Conservation (phyloP, 1,140 invertebrate species). For the Drosophila guanche region DNA sequence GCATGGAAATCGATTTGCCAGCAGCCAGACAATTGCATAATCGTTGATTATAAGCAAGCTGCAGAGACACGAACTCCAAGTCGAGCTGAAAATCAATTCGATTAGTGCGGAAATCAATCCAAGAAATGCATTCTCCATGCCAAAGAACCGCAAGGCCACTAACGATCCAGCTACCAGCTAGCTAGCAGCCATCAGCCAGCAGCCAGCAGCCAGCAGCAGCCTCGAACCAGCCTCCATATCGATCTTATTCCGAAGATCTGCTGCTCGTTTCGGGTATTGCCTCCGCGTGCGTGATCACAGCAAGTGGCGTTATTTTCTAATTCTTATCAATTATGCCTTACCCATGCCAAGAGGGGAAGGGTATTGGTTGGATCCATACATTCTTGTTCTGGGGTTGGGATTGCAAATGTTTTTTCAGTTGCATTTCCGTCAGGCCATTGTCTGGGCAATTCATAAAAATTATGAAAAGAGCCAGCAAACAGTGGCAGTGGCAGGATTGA, state of each 20-base stretch:
- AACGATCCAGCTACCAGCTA: conserved; percentile 39
- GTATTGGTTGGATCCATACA: too few relatives aligned
- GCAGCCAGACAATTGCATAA: conserved; percentile 60
- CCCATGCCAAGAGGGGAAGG: not conserved
- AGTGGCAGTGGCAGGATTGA: not conserved
- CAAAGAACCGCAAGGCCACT: conserved; percentile 57
- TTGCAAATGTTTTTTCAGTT: conserved; percentile 48
- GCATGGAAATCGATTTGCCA: conserved; percentile 69
- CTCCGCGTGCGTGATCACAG: conserved; percentile 53
- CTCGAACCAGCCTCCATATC: conserved; percentile 37
- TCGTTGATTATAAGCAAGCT: conserved; percentile 25
- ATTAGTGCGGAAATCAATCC: conserved; percentile 64
- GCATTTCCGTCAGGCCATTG: conserved; percentile 52
- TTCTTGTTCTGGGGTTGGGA: too few relatives aligned
- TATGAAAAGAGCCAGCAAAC: conserved; percentile 57
- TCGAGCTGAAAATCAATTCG: conserved; percentile 53
- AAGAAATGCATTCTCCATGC: conserved; percentile 77
- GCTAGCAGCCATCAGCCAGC: conserved; percentile 15
- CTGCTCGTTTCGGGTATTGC: conserved; percentile 57
- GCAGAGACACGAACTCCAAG: conserved; percentile 1
- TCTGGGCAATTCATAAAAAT: conserved; percentile 73
- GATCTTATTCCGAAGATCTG: conserved; percentile 21
- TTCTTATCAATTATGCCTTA: conserved; percentile 38
- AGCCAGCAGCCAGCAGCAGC: not conserved
- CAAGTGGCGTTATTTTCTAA: conserved; percentile 64